Base-by-base conservation (phyloP, 2,888 invertebrate species). In the Spilarctia lutea region DNA sequence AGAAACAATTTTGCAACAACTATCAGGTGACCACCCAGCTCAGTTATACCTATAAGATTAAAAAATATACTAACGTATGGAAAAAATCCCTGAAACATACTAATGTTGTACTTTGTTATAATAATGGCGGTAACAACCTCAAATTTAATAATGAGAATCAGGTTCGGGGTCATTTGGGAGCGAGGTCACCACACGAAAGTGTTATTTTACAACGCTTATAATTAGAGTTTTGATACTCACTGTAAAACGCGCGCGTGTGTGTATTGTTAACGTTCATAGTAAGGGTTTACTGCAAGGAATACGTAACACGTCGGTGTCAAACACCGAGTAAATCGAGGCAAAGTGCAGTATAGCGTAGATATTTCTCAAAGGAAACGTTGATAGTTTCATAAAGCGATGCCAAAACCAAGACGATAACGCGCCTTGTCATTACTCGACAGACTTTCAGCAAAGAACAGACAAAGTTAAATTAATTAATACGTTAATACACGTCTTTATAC, bases 201-300 rank as follows among this genome's bases (percentile, higher is more conserved):
- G 42, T 72, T 33, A 56, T 16, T 72, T 60, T 73, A 73, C 45
- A 42, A 24, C 18, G 56, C 3, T 63, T 72, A 35, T 60, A 65
- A 56, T 72, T 70, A 69, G 18, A 56, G 73, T 63, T 71, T 72
- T 73, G 71, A 48, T 20, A 48, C 48, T 60, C 11, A 60, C 65
- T 33, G 45, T 72, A 71, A 67, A 27, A 39, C 42, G 16, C 18
- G 45, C 13, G 45, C 7, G 16, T 42, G 66, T 67, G 48, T n/a
- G 27, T 67, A 16, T 33, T 18, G 13, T 67, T 63, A 67, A 13
- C 18, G 3, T n/a, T 20, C 42, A 42, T n/a, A 42, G 16, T 18
- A 30, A 30, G 27, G 18, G 16, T 63, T 24, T 56, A 56, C 52
- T 56, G 20, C n/a, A 0, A 56, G n/a, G 2, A 56, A 10, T 11